Evolutionary conservation across 2,888 invertebrate genomes (phyloP).

Genomic region (Sicus ferrugineus): DNA sequence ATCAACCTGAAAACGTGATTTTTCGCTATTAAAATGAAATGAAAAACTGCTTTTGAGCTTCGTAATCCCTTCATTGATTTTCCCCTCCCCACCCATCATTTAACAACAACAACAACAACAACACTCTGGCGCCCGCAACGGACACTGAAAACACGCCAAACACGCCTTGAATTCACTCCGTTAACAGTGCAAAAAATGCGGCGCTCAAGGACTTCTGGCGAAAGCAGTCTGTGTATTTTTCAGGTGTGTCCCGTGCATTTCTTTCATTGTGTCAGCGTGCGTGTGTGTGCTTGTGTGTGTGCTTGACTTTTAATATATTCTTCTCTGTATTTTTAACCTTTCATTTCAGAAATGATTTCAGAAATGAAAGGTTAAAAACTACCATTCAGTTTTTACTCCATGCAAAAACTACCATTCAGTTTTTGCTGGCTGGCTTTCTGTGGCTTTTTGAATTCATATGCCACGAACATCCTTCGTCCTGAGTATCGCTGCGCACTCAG

Average conservation of each 20-base stretch:
- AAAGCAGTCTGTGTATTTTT: too few species aligned
- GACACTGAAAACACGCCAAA: conserved; percentile 54
- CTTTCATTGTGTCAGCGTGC: conserved; percentile 6
- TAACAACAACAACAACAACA: too few species aligned
- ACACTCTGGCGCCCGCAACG: too few species aligned
- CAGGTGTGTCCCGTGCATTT: not conserved
- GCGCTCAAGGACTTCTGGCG: not conserved
- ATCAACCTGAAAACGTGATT: too few species aligned
- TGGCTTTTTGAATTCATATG: not conserved
- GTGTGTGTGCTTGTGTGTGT: too few species aligned
- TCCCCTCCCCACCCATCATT: too few species aligned
- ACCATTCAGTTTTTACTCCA: not conserved
- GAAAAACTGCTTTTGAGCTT: too few species aligned
- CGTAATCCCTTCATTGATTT: too few species aligned
- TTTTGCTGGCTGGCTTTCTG: not conserved
- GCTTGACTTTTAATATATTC: not conserved
- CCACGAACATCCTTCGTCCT: not conserved
- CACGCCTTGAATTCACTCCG: conserved; percentile 33
- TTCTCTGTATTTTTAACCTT: not conserved
- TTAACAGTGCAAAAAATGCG: not conserved
- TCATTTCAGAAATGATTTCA: not conserved
- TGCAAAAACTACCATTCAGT: not conserved
- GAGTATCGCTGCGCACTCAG: not conserved
- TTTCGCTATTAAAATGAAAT: too few species aligned
- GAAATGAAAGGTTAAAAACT: not conserved